Conservation (phyloP, 2,797 vertebrate species). For the Serranus cabrilla region DNA sequence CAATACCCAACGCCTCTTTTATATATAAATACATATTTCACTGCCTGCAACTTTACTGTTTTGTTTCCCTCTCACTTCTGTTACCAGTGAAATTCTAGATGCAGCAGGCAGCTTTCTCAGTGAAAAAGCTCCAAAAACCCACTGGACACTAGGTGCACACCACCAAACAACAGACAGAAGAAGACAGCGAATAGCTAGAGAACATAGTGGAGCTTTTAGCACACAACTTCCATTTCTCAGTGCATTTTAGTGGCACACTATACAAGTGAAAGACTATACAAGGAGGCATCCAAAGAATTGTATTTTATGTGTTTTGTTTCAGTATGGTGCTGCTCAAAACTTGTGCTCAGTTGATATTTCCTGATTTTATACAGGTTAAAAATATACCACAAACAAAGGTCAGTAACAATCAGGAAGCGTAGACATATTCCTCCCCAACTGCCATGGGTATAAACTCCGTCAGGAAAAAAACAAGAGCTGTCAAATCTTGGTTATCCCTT, state of each 20-base stretch:
- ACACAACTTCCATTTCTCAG: too few species aligned
- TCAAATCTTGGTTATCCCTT: conserved; percentile 75
- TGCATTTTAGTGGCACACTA: too few species aligned
- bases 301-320: not conserved
- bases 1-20: too few species aligned
- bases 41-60: not conserved
- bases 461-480: conserved; percentile 68
- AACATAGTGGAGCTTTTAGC: not conserved
- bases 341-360: not conserved
- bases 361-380: conserved; percentile 10
- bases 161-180: not conserved
- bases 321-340: not conserved
- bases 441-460: conserved; percentile 62
- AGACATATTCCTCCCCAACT: conserved; percentile 43
- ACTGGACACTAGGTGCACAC: not conserved
- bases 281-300: not conserved
- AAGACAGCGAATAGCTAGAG: not conserved
- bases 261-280: not conserved
- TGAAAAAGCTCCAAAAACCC: not conserved
- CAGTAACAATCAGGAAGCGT: conserved; percentile 54
- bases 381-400: conserved; percentile 60
- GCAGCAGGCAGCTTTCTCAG: not conserved
- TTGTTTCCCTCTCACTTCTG: not conserved
- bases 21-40: too few species aligned
- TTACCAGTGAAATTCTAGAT: not conserved